Conservation (phyloP, 2,113 vertebrate genomes). For the Benitochromis conjunctus region DNA sequence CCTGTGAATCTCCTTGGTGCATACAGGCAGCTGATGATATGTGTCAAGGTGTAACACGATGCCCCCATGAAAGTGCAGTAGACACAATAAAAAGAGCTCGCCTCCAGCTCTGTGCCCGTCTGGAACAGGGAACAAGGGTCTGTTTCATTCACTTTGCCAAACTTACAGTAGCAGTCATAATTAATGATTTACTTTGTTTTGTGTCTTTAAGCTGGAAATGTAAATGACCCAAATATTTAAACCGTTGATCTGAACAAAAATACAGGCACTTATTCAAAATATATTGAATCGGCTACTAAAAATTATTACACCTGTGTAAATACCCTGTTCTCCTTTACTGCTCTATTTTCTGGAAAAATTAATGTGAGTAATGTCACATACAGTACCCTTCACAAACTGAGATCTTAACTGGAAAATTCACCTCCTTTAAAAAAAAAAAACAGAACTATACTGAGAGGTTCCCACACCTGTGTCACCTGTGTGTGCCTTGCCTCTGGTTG, state of each 20-base stretch:
- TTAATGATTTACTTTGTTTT: conserved; percentile 49
- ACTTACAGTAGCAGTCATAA: conserved; percentile 30
- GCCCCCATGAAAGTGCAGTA: conserved; percentile 56
- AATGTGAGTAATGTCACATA: background rate
- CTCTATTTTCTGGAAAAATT: background rate
- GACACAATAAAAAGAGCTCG: conserved; percentile 63
- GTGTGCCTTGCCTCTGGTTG: background rate
- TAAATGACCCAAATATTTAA: background rate
- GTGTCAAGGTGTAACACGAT: conserved; percentile 65
- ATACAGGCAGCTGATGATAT: conserved; percentile 39
- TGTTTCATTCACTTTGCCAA: conserved; percentile 21
- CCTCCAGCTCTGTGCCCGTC: conserved; percentile 22
- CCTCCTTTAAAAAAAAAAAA: background rate
- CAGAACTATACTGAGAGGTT: background rate
- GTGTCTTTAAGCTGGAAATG: background rate
- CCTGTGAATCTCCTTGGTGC: conserved; percentile 14
- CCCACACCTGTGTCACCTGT: background rate
- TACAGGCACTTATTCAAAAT: background rate
- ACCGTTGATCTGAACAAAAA: background rate
- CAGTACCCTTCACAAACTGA: background rate
- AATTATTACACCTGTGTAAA: background rate
- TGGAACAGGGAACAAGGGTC: conserved; percentile 48
- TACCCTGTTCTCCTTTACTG: background rate
- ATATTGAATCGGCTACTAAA: background rate
- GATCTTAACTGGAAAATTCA: background rate